Evolutionary conservation across 2,113 vertebrate genomes (phyloP).

Genomic region (Atherinomorus stipes): DNA sequence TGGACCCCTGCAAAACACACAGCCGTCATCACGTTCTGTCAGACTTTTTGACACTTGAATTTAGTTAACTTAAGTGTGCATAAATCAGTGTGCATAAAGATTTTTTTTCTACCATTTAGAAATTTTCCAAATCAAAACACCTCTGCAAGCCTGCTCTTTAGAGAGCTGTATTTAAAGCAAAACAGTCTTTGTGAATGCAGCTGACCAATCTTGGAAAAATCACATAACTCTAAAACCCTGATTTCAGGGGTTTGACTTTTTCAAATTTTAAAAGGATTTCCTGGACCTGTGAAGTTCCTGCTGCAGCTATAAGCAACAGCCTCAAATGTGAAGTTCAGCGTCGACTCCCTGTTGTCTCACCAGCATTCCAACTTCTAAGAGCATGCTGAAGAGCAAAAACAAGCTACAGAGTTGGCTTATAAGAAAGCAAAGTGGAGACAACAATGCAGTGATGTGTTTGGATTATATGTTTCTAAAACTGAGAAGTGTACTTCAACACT

Average conservation of each 20-base stretch:
- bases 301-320: slow-evolving; percentile 23
- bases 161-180: slow-evolving; percentile 9
- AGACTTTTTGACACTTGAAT: too few species aligned
- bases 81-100: too few species aligned
- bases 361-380: slow-evolving; percentile 40
- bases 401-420: slow-evolving; percentile 24
- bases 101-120: too few species aligned
- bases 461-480: slow-evolving; percentile 39
- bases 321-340: slow-evolving; percentile 52
- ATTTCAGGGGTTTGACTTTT: slow-evolving; percentile 53
- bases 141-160: background rate
- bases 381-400: slow-evolving; percentile 45
- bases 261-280: slow-evolving; percentile 43
- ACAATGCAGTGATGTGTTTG: slow-evolving; percentile 9
- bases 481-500: slow-evolving; percentile 28
- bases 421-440: slow-evolving; percentile 30
- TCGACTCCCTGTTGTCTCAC: slow-evolving; percentile 41
- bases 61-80: too few species aligned
- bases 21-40: too few species aligned
- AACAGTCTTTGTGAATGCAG: slow-evolving; percentile 18
- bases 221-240: slow-evolving; percentile 18
- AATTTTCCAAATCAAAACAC: too few species aligned
- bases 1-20: too few species aligned
- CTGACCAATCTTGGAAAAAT: slow-evolving; percentile 10
- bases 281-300: slow-evolving; percentile 35